phyloP scores from a whole-genome alignment of 37 sponge, comb jelly and placozoan genomes.

The Haliclona indistincta region DNA sequence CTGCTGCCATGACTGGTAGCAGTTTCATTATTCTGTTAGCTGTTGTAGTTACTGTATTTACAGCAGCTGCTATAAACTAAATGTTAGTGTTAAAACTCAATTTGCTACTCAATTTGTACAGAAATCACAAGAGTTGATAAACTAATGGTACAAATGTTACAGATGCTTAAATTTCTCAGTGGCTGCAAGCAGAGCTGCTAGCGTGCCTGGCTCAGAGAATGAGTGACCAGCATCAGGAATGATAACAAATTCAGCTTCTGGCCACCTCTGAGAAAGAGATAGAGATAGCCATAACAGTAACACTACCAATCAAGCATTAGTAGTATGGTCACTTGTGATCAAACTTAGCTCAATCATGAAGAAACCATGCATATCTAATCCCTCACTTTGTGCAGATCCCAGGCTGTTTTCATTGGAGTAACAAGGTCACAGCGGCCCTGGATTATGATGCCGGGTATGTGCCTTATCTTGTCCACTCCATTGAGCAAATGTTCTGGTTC shows the following conservation, averaged over 20 bases:
- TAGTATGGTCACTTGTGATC: too few species aligned
- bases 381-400: constrained; percentile 72
- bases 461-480: constrained; percentile 49
- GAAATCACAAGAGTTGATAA: too few species aligned
- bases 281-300: background rate
- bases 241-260: constrained; percentile 58
- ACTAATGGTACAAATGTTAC: too few species aligned
- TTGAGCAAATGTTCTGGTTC: constrained; percentile 30
- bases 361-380: too few species aligned
- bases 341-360: too few species aligned
- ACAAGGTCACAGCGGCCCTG: constrained; percentile 74
- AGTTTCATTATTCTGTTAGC: too few species aligned
- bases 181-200: constrained; percentile 29
- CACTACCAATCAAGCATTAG: constrained; percentile 1
- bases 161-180: constrained; percentile 47
- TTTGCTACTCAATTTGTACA: too few species aligned
- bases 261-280: constrained; percentile 36
- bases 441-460: constrained; percentile 62
- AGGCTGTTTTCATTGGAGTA: constrained; percentile 62
- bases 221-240: constrained; percentile 61
- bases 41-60: too few species aligned
- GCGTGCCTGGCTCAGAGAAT: constrained; percentile 21
- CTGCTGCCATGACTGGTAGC: too few species aligned
- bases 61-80: too few species aligned
- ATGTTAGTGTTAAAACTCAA: too few species aligned